Evolutionary conservation across 2,113 vertebrate species (phyloP).

Genomic region (Psilopsiagon aurifrons): DNA sequence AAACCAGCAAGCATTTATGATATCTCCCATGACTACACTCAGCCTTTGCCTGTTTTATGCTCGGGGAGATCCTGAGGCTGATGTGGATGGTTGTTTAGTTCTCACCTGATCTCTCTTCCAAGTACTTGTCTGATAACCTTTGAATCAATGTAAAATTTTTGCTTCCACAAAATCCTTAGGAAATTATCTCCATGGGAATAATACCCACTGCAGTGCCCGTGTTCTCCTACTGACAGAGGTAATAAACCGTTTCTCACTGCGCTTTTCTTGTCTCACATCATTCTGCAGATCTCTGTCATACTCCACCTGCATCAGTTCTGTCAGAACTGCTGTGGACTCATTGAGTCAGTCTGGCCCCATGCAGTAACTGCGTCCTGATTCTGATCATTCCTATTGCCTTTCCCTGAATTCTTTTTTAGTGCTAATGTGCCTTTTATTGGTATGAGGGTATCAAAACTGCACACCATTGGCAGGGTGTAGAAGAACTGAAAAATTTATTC

Average conservation of each 20-base stretch:
- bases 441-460: neutral
- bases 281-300: neutral
- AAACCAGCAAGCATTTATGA: neutral
- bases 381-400: neutral
- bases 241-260: neutral
- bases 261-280: neutral
- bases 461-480: accelerated
- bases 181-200: neutral
- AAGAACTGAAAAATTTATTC: neutral
- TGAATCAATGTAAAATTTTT: neutral
- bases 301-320: neutral
- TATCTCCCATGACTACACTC: neutral
- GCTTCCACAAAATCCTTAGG: neutral
- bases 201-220: neutral
- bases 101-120: neutral
- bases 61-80: neutral
- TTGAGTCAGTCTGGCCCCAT: neutral
- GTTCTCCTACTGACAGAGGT: neutral
- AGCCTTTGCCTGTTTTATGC: neutral
- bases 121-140: neutral
- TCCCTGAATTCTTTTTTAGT: neutral
- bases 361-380: neutral
- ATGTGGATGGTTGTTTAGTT: neutral
- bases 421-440: neutral
- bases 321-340: neutral